Evolutionary conservation across 2,797 vertebrate species (phyloP), one percentile per base, ranked within the genome.

Genomic region (Leptoclinus maculatus): DNA sequence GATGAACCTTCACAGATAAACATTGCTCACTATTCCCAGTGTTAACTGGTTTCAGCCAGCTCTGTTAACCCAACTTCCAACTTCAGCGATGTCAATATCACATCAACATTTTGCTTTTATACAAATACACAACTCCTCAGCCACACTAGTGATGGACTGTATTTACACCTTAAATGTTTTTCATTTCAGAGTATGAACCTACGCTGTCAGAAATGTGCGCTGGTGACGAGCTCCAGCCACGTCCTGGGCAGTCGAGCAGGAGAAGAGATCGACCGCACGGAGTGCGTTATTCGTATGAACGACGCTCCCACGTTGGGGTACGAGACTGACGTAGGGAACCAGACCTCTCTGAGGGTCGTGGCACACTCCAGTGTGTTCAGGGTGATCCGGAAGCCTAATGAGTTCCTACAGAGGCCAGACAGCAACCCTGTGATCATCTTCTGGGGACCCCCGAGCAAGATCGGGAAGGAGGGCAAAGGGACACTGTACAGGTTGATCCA

Each of bases 281-380:
- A 99, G 87, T 99, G 98, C 36, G 96, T 97, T 29, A 98, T 99
- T 73, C 98, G 98, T 71, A 99, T 99, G 98, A 99, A 99, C 0
- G 97, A 99, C 0, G 98, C 98, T 0, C 98, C 98, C 57, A 99
- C 97, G 27, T 86, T 94, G 0, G 96, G 97, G 29, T 99, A 95
- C 2, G 95, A 95, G 1, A 82, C 81, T 0, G 98, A 99, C 0
- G 96, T 99, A 4, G 98, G 98, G 56, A 97, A 96, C 83, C 96
- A 96, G 80, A 99, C 98, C 72, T 96, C 95, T 4, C 94, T 99
- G 88, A 96, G 98, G 0, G 96, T 99, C 6, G 97, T 99, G 9
- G 98, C 98, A 32, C 98, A 99, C 80, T 97, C 98, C 90, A 99
- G 98, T n/a, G 92, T 99, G 36, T 97, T 96, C 94, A 94, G 97